These are phyloP conservation scores for Temnothorax unifasciatus DNA, from an alignment of 2,888 invertebrate species.

Conservation along the genomic window DNA sequence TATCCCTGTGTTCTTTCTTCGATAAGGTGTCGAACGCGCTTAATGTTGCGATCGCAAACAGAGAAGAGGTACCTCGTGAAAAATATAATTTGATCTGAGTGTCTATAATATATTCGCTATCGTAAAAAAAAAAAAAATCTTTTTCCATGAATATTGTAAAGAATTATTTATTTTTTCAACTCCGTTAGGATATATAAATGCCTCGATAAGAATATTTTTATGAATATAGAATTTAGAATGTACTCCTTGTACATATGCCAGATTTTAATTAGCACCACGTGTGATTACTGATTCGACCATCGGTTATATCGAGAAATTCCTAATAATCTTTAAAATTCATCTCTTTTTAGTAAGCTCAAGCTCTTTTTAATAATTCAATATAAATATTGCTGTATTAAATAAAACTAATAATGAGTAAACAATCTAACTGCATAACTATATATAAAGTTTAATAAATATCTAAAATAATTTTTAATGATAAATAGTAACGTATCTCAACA, in stretches of 20 bases:
- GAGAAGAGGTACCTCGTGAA: neutral
- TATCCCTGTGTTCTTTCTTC: slow-evolving; percentile 57
- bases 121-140: neutral
- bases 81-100: slow-evolving; percentile 4
- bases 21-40: slow-evolving; percentile 32
- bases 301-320: neutral
- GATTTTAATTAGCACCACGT: neutral
- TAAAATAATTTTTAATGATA: neutral
- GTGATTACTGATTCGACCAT: neutral
- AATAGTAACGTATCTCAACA: neutral
- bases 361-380: neutral
- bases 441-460: neutral
- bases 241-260: neutral
- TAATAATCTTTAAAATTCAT: neutral
- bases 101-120: neutral
- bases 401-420: neutral
- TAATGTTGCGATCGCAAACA: slow-evolving; percentile 1
- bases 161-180: neutral
- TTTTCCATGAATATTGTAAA: neutral
- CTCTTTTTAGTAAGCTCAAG: neutral
- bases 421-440: neutral
- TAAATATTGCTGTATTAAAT: neutral
- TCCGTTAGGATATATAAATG: neutral
- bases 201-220: neutral
- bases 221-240: neutral